Evolutionary conservation across 2,888 invertebrate genomes (phyloP).

Genomic region (Dynastes maya): DNA sequence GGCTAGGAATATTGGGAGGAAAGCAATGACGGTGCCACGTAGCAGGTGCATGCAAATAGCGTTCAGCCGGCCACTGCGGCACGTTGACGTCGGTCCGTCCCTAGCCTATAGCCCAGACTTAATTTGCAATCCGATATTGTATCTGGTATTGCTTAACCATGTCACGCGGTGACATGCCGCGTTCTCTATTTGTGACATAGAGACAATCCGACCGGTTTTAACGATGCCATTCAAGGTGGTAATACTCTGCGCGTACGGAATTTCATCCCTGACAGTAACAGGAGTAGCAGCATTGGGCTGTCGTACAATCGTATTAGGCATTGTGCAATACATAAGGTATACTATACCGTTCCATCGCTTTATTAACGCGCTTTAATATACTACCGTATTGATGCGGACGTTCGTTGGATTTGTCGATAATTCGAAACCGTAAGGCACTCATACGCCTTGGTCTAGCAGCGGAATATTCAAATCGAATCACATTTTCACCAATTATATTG

Average conservation of each 20-base stretch:
- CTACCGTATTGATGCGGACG: no score
- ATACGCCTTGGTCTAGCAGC: no score
- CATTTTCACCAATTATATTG: no score
- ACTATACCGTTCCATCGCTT: no score
- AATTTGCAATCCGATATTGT: conserved; percentile 51
- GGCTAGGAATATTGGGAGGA: conserved; percentile 54
- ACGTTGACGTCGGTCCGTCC: background rate
- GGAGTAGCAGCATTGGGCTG: background rate
- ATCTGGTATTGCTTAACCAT: conserved; percentile 7
- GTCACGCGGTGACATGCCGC: conserved; percentile 28
- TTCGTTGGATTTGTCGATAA: no score
- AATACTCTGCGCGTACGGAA: background rate
- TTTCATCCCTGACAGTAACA: background rate
- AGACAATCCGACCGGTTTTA: conserved; percentile 37
- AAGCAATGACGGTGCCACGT: conserved; percentile 53
- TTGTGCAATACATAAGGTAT: no score
- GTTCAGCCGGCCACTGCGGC: no score
- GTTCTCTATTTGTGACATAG: conserved; percentile 43
- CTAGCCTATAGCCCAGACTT: conserved; percentile 26
- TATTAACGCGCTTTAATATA: no score
- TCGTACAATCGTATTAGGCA: no score
- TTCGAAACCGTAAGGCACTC: no score
- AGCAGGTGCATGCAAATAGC: conserved; percentile 60
- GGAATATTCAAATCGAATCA: no score
- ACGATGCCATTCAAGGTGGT: conserved; percentile 28